Percentiles rank a stretch among this genome's conserved stretches.
phyloP scores from a whole-genome alignment of 2,888 invertebrate genomes.

The Elysia crispata region DNA sequence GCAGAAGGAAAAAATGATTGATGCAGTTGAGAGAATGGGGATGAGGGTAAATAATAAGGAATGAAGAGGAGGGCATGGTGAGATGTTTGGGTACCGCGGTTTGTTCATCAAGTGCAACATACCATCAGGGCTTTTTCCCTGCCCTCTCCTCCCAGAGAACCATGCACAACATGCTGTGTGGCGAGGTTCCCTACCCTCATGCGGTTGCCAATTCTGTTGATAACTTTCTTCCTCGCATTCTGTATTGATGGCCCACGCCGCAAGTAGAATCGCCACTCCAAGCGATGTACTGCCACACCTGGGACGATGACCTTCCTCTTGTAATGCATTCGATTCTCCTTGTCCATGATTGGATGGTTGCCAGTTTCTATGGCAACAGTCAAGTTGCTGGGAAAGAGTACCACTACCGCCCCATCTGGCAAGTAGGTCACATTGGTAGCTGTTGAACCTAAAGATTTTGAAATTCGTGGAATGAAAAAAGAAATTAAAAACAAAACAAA shows the following conservation, averaged over 20 bases:
- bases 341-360: slow-evolving; percentile 91
- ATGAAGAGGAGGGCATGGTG: not conserved
- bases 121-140: slow-evolving; percentile 75
- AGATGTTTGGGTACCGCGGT: not conserved
- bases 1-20: not conserved
- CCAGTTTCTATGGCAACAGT: slow-evolving; percentile 92
- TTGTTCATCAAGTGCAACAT: slow-evolving; percentile 56
- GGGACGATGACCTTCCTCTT: slow-evolving; percentile 75
- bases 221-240: slow-evolving; percentile 60
- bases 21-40: not conserved
- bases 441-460: slow-evolving; percentile 63
- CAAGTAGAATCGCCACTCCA: slow-evolving; percentile 96
- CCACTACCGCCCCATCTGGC: slow-evolving; percentile 75
- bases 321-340: slow-evolving; percentile 74
- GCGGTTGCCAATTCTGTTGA: slow-evolving; percentile 69
- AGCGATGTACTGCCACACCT: slow-evolving; percentile 83
- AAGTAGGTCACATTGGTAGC: slow-evolving; percentile 74
- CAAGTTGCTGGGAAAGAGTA: slow-evolving; percentile 76
- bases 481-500: slow-evolving; percentile 36
- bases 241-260: slow-evolving; percentile 80
- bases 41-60: not conserved
- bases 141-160: slow-evolving; percentile 71
- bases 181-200: slow-evolving; percentile 75
- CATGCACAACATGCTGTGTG: slow-evolving; percentile 73
- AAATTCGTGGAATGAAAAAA: slow-evolving; percentile 12